A percentile compares a stretch with the other conserved stretches of the same genome.
Conservation (phyloP, 2,888 invertebrate genomes). For the Ptychoptera albimana region DNA sequence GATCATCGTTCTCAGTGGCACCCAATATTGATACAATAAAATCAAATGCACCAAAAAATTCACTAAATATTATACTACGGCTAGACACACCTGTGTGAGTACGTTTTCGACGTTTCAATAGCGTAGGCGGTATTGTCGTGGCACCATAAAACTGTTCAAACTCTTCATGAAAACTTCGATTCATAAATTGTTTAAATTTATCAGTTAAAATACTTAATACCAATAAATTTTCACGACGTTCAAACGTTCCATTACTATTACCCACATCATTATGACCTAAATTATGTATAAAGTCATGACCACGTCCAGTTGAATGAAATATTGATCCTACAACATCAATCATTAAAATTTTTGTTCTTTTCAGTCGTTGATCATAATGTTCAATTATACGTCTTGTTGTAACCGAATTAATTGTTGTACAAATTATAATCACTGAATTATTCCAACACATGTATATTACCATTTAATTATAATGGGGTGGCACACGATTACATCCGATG, state of each 20-base stretch:
- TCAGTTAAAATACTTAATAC: conserved; percentile 29
- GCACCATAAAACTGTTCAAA: conserved; percentile 19
- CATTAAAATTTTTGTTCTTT: conserved; percentile 24
- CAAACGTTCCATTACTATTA: not conserved
- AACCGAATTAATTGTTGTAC: conserved; percentile 9
- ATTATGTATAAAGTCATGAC: too few species aligned
- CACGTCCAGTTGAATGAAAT: conserved; percentile 16
- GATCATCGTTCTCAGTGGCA: conserved; percentile 3
- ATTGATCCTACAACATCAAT: conserved; percentile 29
- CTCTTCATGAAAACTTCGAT: conserved; percentile 19
- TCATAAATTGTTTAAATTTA: conserved; percentile 27
- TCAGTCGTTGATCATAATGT: conserved; percentile 5
- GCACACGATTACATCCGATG: too few species aligned
- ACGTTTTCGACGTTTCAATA: too few species aligned
- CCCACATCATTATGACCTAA: too few species aligned
- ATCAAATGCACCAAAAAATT: conserved; percentile 28
- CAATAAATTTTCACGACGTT: conserved; percentile 18
- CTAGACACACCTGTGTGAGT: not conserved
- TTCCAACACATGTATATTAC: too few species aligned
- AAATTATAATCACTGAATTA: conserved; percentile 10
- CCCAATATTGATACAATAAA: conserved; percentile 15
- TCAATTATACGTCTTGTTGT: conserved; percentile 8
- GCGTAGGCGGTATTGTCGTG: not conserved
- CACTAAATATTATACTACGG: conserved; percentile 12
- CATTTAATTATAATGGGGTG: too few species aligned